Evolutionary conservation across 2,113 vertebrate species (phyloP).

Genomic region (Plestiodon gilberti): DNA sequence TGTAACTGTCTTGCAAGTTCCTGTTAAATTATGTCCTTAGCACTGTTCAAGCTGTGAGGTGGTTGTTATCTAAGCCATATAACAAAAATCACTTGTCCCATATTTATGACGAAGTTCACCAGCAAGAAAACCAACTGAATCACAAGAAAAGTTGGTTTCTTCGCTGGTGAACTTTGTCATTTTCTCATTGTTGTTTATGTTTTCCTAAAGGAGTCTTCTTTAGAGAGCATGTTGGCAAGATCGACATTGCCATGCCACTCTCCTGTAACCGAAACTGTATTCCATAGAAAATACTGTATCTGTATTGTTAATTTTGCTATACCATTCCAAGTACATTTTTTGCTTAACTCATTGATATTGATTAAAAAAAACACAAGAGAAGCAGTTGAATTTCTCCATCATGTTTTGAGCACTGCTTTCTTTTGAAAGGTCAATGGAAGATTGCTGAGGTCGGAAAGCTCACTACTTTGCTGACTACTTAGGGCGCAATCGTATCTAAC

Average conservation of each 20-base stretch:
- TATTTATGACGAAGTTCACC: not conserved
- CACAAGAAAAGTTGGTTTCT: not conserved
- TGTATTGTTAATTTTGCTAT: not conserved
- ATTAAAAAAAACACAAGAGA: not conserved
- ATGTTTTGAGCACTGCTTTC: not conserved
- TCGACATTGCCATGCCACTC: not conserved
- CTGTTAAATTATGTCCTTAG: conserved; percentile 29
- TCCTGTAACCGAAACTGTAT: not conserved
- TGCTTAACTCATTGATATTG: not conserved
- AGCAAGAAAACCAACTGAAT: not conserved
- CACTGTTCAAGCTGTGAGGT: conserved; percentile 15
- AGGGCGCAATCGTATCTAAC: not conserved
- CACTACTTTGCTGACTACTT: not conserved
- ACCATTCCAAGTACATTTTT: not conserved
- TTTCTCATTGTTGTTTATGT: not conserved
- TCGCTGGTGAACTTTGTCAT: not conserved
- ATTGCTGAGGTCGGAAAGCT: not conserved
- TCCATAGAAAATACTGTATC: not conserved
- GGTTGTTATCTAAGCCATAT: conserved; percentile 7
- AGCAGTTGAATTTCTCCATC: too few relatives aligned
- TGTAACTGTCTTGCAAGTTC: conserved; percentile 21
- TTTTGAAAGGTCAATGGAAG: not conserved
- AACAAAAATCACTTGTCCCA: not conserved
- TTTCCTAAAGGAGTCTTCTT: not conserved
- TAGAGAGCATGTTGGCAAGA: not conserved